These are phyloP conservation scores for Leptobrachium ailaonicum DNA, from an alignment of 2,113 vertebrate species.

Conservation along the genomic window DNA sequence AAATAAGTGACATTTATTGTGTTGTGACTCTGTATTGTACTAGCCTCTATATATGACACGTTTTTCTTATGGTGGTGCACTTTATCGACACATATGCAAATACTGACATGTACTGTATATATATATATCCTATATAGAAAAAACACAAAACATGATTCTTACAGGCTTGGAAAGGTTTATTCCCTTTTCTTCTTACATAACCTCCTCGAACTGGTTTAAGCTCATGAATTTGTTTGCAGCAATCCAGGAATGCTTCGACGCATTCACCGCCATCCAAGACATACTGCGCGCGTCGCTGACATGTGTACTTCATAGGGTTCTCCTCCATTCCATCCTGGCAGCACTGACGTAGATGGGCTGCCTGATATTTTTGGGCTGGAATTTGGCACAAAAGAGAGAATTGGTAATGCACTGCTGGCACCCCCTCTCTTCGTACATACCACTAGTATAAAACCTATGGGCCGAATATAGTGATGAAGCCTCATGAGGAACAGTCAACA, in stretches of 20 bases:
- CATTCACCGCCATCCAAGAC: conserved; percentile 72
- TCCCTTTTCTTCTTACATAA: no score
- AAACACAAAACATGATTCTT: not conserved
- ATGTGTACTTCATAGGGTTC: conserved; percentile 80
- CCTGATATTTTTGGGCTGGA: conserved; percentile 69
- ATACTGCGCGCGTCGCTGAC: conserved; percentile 68
- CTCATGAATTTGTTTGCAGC: conserved; percentile 67
- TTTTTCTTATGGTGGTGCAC: no score
- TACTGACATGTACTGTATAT: no score
- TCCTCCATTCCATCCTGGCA: conserved; percentile 82
- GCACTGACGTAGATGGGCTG: conserved; percentile 65
- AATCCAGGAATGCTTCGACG: conserved; percentile 76
- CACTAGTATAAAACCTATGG: no score
- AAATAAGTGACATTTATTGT: no score
- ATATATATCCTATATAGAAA: no score
- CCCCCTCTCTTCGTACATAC: no score
- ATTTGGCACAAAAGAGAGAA: not conserved
- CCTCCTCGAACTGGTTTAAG: not conserved
- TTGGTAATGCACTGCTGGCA: no score
- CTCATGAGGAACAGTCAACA: no score
- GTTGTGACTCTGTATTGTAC: no score
- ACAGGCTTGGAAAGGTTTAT: not conserved
- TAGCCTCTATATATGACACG: no score
- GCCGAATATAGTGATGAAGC: no score
- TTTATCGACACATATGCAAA: not conserved